Conservation (phyloP, 2,888 invertebrate genomes). For the Unio pictorum region DNA sequence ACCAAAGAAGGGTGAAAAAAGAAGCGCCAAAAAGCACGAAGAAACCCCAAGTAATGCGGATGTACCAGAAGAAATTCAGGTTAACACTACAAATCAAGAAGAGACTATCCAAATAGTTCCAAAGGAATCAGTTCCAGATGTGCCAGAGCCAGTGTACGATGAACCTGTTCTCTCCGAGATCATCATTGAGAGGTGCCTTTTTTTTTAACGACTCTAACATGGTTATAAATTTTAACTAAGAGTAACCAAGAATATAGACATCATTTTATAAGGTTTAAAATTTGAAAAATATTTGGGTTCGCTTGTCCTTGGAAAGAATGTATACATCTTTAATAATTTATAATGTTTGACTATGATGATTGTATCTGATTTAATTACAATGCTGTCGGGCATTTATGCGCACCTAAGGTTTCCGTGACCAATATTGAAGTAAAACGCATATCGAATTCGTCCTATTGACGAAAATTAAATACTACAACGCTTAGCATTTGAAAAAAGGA, state of each 20-base stretch:
- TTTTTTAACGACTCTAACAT: too few species aligned
- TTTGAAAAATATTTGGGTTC: background rate
- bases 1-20: conserved; percentile 54
- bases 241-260: background rate
- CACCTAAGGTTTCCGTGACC: too few species aligned
- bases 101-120: conserved; percentile 29
- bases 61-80: conserved; percentile 27
- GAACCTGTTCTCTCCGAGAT: conserved; percentile 67
- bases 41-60: conserved; percentile 43
- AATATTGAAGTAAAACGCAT: too few species aligned
- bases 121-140: conserved; percentile 47
- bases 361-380: too few species aligned
- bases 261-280: background rate
- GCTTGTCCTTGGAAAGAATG: too few species aligned
- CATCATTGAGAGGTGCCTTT: conserved; percentile 62
- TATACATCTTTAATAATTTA: too few species aligned
- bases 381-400: too few species aligned
- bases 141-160: conserved; percentile 64
- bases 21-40: conserved; percentile 56
- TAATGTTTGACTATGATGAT: too few species aligned
- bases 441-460: too few species aligned
- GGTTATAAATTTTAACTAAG: background rate
- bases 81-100: conserved; percentile 21
- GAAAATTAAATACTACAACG: too few species aligned
- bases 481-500: too few species aligned